phyloP scores from a whole-genome alignment of 2,113 vertebrate genomes.

The Ranitomeya imitator region DNA sequence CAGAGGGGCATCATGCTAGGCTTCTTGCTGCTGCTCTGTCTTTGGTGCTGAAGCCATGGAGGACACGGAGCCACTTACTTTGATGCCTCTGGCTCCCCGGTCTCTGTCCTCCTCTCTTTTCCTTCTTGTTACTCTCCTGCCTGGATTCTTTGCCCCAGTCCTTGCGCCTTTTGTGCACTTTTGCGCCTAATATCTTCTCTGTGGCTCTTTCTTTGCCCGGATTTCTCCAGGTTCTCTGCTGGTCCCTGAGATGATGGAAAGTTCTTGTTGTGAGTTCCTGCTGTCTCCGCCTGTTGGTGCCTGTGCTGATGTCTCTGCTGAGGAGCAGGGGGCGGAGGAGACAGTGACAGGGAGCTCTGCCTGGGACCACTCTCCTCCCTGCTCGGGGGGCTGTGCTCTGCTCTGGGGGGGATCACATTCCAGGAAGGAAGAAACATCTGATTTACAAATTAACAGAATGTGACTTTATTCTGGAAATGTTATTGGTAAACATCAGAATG shows the following conservation, averaged over 20 bases:
- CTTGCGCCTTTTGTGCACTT: not conserved
- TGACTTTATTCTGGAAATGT: not conserved
- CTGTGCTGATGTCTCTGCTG: not conserved
- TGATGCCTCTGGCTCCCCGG: conserved; percentile 8
- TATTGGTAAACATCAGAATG: not conserved
- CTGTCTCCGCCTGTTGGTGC: conserved; percentile 13
- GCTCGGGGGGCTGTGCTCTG: not conserved
- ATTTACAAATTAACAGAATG: not conserved
- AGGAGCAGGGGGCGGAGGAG: not conserved
- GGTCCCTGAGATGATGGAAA: not conserved
- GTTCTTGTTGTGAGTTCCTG: not conserved
- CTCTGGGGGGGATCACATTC: not conserved
- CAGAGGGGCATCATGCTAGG: not conserved
- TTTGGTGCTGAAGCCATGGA: conserved; percentile 27
- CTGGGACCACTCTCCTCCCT: not conserved
- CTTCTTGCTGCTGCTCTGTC: not conserved
- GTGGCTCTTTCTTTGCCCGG: not conserved
- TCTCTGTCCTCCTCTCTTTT: conserved; percentile 18
- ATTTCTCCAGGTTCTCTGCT: not conserved
- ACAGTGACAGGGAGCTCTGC: not conserved
- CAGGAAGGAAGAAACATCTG: not conserved
- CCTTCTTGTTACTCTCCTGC: conserved; percentile 17
- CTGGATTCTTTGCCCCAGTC: not conserved
- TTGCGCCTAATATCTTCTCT: not conserved
- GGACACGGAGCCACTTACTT: conserved; percentile 29